Evolutionary conservation across 2,797 vertebrate species (phyloP).

Genomic region (Salarias fasciatus): DNA sequence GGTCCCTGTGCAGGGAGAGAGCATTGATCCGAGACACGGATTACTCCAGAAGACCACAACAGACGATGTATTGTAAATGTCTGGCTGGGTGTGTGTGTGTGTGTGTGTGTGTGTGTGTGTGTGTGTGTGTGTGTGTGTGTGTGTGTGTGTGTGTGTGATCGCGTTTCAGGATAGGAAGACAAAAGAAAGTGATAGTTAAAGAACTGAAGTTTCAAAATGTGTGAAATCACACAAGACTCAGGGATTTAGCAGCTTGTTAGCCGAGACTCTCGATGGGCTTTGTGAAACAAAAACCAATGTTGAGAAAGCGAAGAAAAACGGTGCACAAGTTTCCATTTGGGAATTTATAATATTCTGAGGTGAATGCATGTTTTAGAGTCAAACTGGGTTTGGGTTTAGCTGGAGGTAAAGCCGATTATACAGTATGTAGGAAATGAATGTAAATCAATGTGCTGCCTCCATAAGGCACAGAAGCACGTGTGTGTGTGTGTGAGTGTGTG

Average conservation of each 20-base stretch:
- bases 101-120: too few relatives aligned
- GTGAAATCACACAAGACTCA: slow-evolving; percentile 38
- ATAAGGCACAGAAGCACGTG: background rate
- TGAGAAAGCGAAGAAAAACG: too few relatives aligned
- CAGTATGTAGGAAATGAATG: too few relatives aligned
- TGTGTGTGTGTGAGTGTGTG: slow-evolving; percentile 5
- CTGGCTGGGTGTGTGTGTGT: slow-evolving; percentile 20
- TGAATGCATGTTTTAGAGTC: too few relatives aligned
- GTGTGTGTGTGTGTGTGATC: slow-evolving; percentile 2
- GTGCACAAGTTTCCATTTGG: too few relatives aligned
- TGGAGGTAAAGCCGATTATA: too few relatives aligned
- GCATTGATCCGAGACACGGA: slow-evolving; percentile 69
- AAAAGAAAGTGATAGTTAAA: slow-evolving; percentile 32
- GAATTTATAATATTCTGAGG: too few relatives aligned
- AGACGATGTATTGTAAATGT: slow-evolving; percentile 63
- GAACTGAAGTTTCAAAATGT: slow-evolving; percentile 25
- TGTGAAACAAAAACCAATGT: slow-evolving; percentile 51
- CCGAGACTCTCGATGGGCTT: slow-evolving; percentile 34
- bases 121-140: slow-evolving; percentile 35
- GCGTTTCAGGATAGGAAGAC: slow-evolving; percentile 10
- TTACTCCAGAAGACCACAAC: slow-evolving; percentile 68
- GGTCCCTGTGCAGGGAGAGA: slow-evolving; percentile 53
- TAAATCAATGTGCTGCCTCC: too few relatives aligned
- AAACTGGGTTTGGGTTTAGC: too few relatives aligned
- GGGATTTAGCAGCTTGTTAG: slow-evolving; percentile 54